Conservation (phyloP, 2,888 invertebrate species). For the Archips xylosteana region DNA sequence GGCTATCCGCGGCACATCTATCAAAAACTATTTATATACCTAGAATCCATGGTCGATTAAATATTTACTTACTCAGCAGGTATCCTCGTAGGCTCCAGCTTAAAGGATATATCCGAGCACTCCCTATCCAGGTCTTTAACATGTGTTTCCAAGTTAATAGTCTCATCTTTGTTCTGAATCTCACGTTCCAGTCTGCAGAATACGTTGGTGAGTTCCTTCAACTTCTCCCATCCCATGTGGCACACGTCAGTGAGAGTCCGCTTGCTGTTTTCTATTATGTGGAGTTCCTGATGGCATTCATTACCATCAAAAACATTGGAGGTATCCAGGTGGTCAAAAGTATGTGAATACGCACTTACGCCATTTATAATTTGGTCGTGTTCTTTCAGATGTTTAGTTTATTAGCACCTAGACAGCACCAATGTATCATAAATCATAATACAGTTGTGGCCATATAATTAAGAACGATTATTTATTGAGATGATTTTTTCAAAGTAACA, state of each 20-base stretch:
- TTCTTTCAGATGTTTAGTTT: too few species aligned
- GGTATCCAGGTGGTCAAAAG: too few species aligned
- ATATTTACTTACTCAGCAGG: slow-evolving; percentile 86
- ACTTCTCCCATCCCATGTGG: slow-evolving; percentile 90
- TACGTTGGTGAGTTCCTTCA: slow-evolving; percentile 90
- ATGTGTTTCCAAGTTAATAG: slow-evolving; percentile 89
- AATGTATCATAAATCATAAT: too few species aligned
- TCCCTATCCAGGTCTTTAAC: slow-evolving; percentile 91
- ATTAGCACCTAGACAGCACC: too few species aligned
- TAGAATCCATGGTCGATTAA: not conserved
- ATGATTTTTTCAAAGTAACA: too few species aligned
- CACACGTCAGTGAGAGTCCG: slow-evolving; percentile 76
- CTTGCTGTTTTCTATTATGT: slow-evolving; percentile 78
- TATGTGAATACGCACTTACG: too few species aligned
- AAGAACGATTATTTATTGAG: too few species aligned
- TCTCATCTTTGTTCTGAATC: slow-evolving; percentile 92
- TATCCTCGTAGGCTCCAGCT: slow-evolving; percentile 91
- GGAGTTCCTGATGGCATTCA: slow-evolving; percentile 69
- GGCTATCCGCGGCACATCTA: too few species aligned
- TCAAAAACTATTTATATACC: too few species aligned
- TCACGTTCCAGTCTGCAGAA: slow-evolving; percentile 90
- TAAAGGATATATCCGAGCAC: slow-evolving; percentile 92
- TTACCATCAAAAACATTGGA: not conserved
- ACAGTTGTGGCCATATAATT: too few species aligned
- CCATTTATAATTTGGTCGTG: too few species aligned